Percentiles rank a stretch among this genome's conserved stretches.
Conservation (phyloP, 2,113 vertebrate species). For the Heteronetta atricapilla region DNA sequence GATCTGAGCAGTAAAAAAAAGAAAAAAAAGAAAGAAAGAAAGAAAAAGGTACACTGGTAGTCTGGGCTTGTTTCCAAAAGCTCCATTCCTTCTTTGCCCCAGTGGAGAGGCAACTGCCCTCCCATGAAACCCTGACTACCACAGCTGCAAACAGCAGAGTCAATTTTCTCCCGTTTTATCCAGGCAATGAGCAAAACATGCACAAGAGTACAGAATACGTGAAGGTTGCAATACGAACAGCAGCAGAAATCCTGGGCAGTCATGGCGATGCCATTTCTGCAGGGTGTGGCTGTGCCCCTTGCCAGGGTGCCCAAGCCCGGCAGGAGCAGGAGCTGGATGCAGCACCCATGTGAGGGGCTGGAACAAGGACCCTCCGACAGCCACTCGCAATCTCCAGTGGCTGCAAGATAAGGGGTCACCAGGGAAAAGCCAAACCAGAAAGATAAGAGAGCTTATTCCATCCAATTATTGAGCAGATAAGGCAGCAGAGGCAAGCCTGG, state of each 20-base stretch:
- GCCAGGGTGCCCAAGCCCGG: fast-evolving
- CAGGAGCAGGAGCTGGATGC: background rate
- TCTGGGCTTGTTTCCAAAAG: background rate
- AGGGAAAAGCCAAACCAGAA: background rate
- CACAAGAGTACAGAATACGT: fast-evolving
- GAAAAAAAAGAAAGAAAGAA: background rate
- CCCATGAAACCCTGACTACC: fast-evolving
- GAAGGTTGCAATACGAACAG: background rate
- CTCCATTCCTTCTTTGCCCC: fast-evolving
- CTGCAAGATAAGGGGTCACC: slow-evolving; percentile 8
- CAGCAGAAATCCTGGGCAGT: too few relatives aligned
- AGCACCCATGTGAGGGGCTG: background rate
- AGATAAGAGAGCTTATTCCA: slow-evolving; percentile 63
- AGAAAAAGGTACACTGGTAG: background rate
- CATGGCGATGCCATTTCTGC: background rate
- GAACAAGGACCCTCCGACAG: background rate
- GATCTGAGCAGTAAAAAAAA: background rate
- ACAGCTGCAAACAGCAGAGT: background rate
- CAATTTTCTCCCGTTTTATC: background rate
- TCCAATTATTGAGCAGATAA: slow-evolving; percentile 59
- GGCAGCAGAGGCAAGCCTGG: background rate
- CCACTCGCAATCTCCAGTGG: slow-evolving; percentile 7
- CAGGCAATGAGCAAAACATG: background rate
- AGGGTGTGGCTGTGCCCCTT: background rate
- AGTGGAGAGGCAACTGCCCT: background rate